phyloP scores from a whole-genome alignment of 2,888 invertebrate genomes.

The Lumbricus terrestris region DNA sequence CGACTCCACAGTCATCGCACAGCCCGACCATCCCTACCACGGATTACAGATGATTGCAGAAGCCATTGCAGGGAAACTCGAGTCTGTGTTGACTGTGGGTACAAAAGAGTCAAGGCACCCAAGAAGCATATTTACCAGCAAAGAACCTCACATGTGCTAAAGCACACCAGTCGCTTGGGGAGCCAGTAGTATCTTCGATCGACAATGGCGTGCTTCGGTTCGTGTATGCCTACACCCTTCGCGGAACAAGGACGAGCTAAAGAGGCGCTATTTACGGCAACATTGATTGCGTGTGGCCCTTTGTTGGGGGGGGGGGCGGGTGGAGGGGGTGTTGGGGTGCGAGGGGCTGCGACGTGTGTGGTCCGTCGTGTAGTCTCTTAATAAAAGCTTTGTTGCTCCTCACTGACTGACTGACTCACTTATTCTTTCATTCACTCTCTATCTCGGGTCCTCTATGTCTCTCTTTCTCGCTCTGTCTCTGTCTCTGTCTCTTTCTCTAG shows the following conservation, averaged over 20 bases:
- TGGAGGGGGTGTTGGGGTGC: too few species aligned
- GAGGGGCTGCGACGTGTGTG: too few species aligned
- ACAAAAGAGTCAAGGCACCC: background rate
- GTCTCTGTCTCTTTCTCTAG: too few species aligned
- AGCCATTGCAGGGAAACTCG: background rate
- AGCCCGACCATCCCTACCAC: background rate
- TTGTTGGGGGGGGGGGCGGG: background rate
- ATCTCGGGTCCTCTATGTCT: background rate
- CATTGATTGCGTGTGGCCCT: background rate
- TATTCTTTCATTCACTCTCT: background rate
- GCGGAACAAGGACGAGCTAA: too few species aligned
- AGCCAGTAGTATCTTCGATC: too few species aligned
- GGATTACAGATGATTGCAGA: background rate
- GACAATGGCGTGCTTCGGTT: too few species aligned
- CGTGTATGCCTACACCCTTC: too few species aligned
- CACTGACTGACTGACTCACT: background rate
- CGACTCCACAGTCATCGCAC: background rate
- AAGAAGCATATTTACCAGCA: background rate
- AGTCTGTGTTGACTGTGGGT: background rate
- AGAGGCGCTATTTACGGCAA: background rate
- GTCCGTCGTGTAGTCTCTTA: background rate
- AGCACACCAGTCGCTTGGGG: too few species aligned
- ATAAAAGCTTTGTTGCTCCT: background rate
- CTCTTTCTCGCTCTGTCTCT: too few species aligned
- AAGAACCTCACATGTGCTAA: too few species aligned